A percentile compares a stretch with the other conserved stretches of the same genome.
These are phyloP conservation scores for Julus scandinavius DNA, from an alignment of 2,888 invertebrate species.

Conservation along the genomic window DNA sequence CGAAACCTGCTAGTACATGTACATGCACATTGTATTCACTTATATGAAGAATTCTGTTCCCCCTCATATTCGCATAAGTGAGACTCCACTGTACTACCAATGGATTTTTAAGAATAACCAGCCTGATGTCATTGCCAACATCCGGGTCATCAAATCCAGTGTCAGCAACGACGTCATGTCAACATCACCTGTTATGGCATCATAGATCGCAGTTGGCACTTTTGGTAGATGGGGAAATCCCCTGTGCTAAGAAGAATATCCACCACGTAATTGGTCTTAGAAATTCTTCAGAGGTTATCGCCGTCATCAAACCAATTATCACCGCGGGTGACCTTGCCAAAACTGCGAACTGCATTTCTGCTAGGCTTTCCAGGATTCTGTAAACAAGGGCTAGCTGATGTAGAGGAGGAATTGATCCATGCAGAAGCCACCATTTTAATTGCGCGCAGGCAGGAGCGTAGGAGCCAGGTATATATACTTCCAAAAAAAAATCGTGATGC, in stretches of 20 bases:
- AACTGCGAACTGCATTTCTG: not conserved
- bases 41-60: too few species aligned
- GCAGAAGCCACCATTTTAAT: conserved; percentile 20
- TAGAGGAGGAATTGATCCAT: not conserved
- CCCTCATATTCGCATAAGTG: too few species aligned
- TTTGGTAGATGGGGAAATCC: too few species aligned
- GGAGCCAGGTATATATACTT: not conserved
- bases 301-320: not conserved
- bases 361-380: not conserved
- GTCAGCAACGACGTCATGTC: too few species aligned
- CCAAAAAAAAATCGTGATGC: conserved; percentile 20
- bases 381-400: not conserved
- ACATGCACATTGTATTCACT: too few species aligned
- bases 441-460: conserved; percentile 23
- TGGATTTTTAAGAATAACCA: too few species aligned
- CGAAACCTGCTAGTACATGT: too few species aligned
- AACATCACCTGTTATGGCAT: not conserved
- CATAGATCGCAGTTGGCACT: not conserved
- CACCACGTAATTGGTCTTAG: not conserved
- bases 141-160: not conserved
- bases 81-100: too few species aligned
- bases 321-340: not conserved
- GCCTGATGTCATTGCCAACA: too few species aligned
- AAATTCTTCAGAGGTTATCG: not conserved
- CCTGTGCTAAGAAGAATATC: not conserved